phyloP scores from a whole-genome alignment of 2,797 vertebrate genomes.

The Thalassophryne amazonica region DNA sequence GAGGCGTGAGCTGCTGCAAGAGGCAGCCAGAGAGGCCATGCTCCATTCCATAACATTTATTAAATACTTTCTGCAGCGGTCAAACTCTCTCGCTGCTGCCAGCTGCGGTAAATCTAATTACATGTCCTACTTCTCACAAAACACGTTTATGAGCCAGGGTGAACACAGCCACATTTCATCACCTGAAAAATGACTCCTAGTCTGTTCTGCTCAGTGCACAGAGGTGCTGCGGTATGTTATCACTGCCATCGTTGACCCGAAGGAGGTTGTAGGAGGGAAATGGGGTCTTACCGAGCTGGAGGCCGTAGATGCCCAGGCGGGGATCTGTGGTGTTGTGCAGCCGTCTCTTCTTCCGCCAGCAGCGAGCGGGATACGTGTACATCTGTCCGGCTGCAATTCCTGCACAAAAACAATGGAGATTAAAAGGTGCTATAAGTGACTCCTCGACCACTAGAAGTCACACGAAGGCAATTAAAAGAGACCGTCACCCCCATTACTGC shows the following conservation, averaged over 20 bases:
- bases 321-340: constrained; percentile 90
- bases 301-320: constrained; percentile 88
- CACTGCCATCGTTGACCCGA: constrained; percentile 53
- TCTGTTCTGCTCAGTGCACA: constrained; percentile 16
- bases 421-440: too few species aligned
- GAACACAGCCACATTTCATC: constrained; percentile 62
- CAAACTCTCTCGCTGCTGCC: constrained; percentile 53
- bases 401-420: constrained; percentile 51
- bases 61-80: constrained; percentile 63
- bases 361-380: constrained; percentile 94
- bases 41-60: constrained; percentile 70
- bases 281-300: constrained; percentile 86
- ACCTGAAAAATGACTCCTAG: constrained; percentile 55
- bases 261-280: constrained; percentile 14
- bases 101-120: constrained; percentile 72
- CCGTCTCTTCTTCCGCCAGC: constrained; percentile 96
- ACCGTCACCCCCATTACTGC: too few species aligned
- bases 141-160: constrained; percentile 61
- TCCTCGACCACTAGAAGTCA: too few species aligned
- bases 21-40: constrained; percentile 51
- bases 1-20: constrained; percentile 41
- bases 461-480: too few species aligned
- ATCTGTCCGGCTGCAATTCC: constrained; percentile 90
- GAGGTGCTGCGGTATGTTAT: constrained; percentile 46
- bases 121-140: constrained; percentile 67